Conservation (phyloP, 2,113 vertebrate species). For the Plectropomus leopardus region DNA sequence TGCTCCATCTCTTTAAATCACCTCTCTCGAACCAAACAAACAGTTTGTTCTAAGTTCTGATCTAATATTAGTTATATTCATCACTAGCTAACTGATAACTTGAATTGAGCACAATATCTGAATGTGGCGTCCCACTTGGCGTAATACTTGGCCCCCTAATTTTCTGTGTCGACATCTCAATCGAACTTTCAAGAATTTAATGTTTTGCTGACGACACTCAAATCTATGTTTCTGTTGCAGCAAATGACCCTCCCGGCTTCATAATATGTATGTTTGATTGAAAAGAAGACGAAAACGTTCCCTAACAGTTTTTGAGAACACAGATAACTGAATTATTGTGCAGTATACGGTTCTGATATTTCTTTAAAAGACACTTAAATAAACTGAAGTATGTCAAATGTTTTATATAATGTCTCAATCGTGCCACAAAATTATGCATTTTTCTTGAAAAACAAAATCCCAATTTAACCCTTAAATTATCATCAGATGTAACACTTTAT, state of each 20-base stretch:
- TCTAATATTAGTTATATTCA: too few relatives aligned
- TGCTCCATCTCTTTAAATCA: background rate
- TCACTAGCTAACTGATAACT: too few relatives aligned
- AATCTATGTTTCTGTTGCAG: background rate
- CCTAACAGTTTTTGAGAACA: background rate
- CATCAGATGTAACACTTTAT: slow-evolving; percentile 19
- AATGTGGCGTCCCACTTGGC: slow-evolving; percentile 7
- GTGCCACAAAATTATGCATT: background rate
- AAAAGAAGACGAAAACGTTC: background rate
- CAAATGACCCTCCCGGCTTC: background rate
- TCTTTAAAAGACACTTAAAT: background rate
- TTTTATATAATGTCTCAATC: background rate
- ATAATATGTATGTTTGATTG: background rate
- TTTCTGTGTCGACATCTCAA: background rate
- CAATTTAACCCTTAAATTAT: background rate
- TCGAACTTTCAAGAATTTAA: background rate
- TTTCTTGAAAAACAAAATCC: background rate
- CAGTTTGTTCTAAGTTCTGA: background rate
- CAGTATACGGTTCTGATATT: background rate
- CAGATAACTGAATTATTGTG: too few relatives aligned
- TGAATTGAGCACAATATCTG: background rate
- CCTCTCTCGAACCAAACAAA: background rate
- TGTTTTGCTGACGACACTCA: background rate
- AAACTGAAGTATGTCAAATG: background rate
- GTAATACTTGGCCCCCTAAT: background rate